These are phyloP conservation scores for Hirudo medicinalis DNA, from an alignment of 1,140 invertebrate genomes.

Conservation along the genomic window DNA sequence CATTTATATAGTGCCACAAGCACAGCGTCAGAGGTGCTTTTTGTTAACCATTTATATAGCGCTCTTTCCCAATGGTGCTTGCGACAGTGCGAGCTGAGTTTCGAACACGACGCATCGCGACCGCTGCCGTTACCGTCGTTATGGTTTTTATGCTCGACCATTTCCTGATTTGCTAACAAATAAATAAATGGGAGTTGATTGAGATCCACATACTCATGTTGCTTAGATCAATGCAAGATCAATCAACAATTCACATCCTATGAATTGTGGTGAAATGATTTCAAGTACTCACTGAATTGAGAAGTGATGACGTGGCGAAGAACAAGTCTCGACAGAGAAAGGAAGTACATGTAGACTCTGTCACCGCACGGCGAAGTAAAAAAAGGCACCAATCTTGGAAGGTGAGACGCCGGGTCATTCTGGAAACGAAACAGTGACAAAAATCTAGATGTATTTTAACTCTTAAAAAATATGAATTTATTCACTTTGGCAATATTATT, in stretches of 20 bases:
- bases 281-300: background rate
- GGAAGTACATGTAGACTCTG: slow-evolving; percentile 20
- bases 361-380: slow-evolving; percentile 8
- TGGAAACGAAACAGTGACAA: background rate
- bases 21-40: no score
- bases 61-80: no score
- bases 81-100: no score
- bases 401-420: slow-evolving; percentile 7
- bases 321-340: slow-evolving; percentile 22
- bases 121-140: no score
- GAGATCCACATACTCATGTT: no score
- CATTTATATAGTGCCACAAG: no score
- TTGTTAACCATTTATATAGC: no score
- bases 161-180: background rate
- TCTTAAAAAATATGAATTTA: background rate
- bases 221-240: no score
- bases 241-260: background rate
- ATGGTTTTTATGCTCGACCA: background rate
- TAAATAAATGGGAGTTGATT: no score
- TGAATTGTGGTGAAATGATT: background rate
- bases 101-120: no score
- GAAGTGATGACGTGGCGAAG: slow-evolving; percentile 21
- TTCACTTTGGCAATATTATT: slow-evolving; percentile 34
- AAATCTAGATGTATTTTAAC: background rate
- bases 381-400: slow-evolving; percentile 12